These are phyloP conservation scores for Zhengitettix transpicula DNA, from an alignment of 2,888 invertebrate genomes.

Conservation along the genomic window DNA sequence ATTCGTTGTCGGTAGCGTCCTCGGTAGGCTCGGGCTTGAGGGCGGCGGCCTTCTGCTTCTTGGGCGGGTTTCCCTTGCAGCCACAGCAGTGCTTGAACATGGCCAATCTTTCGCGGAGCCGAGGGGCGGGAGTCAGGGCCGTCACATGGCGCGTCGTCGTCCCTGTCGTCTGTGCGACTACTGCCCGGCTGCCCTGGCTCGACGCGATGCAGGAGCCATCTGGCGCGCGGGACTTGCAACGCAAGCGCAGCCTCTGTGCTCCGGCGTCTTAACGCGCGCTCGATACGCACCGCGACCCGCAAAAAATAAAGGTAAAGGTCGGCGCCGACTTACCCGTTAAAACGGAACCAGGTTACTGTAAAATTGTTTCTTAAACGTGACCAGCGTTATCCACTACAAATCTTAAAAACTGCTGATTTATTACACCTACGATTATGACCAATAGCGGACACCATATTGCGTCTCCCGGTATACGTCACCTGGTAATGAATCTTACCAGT, in stretches of 20 bases:
- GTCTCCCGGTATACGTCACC: too few species aligned
- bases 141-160: not conserved
- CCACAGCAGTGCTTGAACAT: conserved; percentile 15
- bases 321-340: too few species aligned
- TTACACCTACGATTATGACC: too few species aligned
- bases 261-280: too few species aligned
- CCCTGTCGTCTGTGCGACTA: not conserved
- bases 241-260: not conserved
- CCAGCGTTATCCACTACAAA: too few species aligned
- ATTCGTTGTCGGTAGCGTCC: not conserved
- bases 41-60: not conserved
- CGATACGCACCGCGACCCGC: too few species aligned
- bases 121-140: not conserved
- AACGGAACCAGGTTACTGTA: too few species aligned
- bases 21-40: not conserved
- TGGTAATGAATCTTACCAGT: too few species aligned
- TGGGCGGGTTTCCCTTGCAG: conserved; percentile 10
- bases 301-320: too few species aligned
- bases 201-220: conserved; percentile 1
- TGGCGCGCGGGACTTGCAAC: conserved; percentile 2
- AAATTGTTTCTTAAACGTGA: too few species aligned
- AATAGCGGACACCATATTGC: too few species aligned
- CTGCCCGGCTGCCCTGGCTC: not conserved
- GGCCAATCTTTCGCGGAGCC: not conserved
- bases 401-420: too few species aligned